Evolutionary conservation across 1,140 invertebrate species (phyloP), one percentile per base, ranked within the genome.

Genomic region (Sarcophaga peregrina): DNA sequence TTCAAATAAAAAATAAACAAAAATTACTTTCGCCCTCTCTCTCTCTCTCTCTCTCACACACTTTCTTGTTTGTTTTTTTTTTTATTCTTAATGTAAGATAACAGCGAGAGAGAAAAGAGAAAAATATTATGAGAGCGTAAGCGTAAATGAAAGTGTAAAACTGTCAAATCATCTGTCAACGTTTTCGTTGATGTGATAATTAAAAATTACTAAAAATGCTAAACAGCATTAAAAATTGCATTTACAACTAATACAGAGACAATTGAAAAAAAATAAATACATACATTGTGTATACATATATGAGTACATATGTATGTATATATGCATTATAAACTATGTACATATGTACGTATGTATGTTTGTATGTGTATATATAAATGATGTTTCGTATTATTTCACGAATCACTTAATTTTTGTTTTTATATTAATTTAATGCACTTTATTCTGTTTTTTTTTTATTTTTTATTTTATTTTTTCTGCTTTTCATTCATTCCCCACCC

Each of bases 161-260:
- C 48, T 78, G 75, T 50, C 75, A 50, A 78, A 78, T 50, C n/a
- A 78, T 78, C 75, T 78, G 75, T 78, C 75, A 78, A 78, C 75
- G 20, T 47, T 78, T 72, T 75, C n/a, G n/a, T 47, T 50, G 75
- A 48, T 78, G 75, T 78, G 47, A 78, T 78, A 50, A 78, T 78
- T 52, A 78, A 68, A 68, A 68, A 10, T 68, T 17, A 68, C 62
- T 68, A 68, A 68, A 68, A 68, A 20, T 68, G 62, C 17, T 68
- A 9, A 68, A 68, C 17, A 20, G 62, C 62, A 68, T 68, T 68
- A 68, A 20, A 25, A 20, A 20, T 58, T 68, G 17, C 62, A 68
- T 68, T 68, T 68, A 68, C 20, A 68, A 68, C 17, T 17, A 68
- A 68, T 68, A n/a, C 4, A 37, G 25, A 37, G 25, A 20, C 62